Evolutionary conservation across 2,888 invertebrate species (phyloP).

Genomic region (Leucophenga maculata): DNA sequence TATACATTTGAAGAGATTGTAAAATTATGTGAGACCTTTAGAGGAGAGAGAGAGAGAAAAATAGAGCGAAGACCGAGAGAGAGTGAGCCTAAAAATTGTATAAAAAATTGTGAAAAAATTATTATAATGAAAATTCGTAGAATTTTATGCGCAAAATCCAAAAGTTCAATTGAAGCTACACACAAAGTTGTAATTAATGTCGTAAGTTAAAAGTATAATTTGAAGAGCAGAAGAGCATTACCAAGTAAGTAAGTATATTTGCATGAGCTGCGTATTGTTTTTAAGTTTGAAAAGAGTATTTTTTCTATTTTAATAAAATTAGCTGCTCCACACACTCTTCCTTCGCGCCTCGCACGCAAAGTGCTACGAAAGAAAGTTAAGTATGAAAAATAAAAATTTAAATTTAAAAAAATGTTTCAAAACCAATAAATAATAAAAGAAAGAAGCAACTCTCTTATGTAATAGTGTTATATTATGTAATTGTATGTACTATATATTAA

Average conservation of each 20-base stretch:
- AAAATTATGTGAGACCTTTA: conserved; percentile 8
- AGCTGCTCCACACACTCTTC: too few relatives aligned
- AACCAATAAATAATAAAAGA: background rate
- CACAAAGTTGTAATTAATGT: conserved; percentile 7
- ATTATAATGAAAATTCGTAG: conserved; percentile 38
- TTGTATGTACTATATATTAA: conserved; percentile 30
- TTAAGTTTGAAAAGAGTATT: too few relatives aligned
- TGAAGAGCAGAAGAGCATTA: conserved; percentile 11
- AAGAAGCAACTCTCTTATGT: conserved; percentile 19
- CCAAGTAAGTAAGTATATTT: conserved; percentile 28
- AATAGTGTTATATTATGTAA: conserved; percentile 28
- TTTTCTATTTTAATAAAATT: background rate
- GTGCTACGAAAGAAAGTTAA: too few relatives aligned
- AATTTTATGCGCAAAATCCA: conserved; percentile 35
- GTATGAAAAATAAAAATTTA: too few relatives aligned
- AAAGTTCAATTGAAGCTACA: background rate
- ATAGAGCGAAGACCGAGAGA: background rate
- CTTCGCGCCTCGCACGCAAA: too few relatives aligned
- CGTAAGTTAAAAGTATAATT: conserved; percentile 5
- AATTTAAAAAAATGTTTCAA: background rate
- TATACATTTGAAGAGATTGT: conserved; percentile 7
- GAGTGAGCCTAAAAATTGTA: conserved; percentile 5
- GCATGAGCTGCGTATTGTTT: too few relatives aligned
- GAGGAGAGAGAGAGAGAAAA: background rate
- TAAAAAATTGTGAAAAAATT: conserved; percentile 5